These are phyloP conservation scores for Silurus glanis DNA, from an alignment of 2,113 vertebrate species.

Conservation along the genomic window DNA sequence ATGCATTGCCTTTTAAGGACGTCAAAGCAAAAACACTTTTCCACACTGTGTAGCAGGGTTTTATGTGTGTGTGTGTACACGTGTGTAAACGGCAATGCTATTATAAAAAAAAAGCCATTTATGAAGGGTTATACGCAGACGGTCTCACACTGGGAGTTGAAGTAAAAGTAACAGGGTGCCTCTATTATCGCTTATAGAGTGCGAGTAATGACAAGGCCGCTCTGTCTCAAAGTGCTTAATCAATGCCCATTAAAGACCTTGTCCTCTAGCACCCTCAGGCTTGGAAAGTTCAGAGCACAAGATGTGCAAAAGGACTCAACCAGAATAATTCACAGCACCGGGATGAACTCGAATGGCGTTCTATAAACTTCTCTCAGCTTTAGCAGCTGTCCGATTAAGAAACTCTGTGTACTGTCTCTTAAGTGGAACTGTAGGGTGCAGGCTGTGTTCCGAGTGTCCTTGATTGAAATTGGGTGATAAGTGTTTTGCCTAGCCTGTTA, in stretches of 20 bases:
- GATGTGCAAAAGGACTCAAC: conserved; percentile 26
- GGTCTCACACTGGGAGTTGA: background rate
- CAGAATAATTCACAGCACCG: conserved; percentile 4
- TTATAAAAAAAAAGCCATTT: conserved; percentile 12
- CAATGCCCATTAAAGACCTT: conserved; percentile 51
- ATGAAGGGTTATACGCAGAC: conserved; percentile 9
- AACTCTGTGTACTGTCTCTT: conserved; percentile 33
- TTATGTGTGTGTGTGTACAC: background rate
- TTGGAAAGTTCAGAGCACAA: conserved; percentile 28
- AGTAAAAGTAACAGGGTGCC: conserved; percentile 24
- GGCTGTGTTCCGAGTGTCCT: conserved; percentile 36
- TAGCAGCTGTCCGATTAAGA: conserved; percentile 13
- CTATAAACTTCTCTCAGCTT: background rate
- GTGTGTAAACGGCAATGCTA: background rate
- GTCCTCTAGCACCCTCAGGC: conserved; percentile 46
- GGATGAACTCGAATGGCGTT: conserved; percentile 15
- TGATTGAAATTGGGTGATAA: conserved; percentile 43
- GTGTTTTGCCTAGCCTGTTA: conserved; percentile 38
- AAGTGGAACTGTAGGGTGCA: background rate
- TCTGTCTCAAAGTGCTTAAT: conserved; percentile 48
- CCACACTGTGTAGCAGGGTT: background rate
- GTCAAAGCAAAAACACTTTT: background rate
- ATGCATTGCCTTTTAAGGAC: too few species aligned
- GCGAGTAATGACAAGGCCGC: conserved; percentile 42
- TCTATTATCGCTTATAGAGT: conserved; percentile 12